These are phyloP conservation scores for Isurus oxyrinchus DNA, from an alignment of 2,113 vertebrate genomes.

Conservation along the genomic window DNA sequence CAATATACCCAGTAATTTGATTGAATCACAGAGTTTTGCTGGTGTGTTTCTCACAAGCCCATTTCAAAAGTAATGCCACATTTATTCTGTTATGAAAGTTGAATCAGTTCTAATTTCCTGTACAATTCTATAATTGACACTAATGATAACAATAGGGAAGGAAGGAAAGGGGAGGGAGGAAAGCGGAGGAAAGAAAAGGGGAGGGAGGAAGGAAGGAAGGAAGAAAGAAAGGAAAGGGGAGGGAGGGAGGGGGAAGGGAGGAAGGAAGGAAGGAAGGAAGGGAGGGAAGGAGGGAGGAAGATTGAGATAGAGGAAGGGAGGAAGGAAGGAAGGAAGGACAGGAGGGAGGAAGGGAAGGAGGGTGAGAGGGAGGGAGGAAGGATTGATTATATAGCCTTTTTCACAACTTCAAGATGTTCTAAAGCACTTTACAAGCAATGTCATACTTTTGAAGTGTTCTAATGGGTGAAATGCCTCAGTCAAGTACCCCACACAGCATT, in stretches of 20 bases:
- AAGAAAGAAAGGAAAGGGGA: no score
- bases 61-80: background rate
- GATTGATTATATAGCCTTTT: background rate
- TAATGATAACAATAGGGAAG: no score
- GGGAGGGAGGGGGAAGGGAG: no score
- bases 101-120: background rate
- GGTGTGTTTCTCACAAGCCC: background rate
- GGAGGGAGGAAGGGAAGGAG: no score
- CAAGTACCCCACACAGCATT: background rate
- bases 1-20: background rate
- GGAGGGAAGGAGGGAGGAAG: no score
- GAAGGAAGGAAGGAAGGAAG: no score
- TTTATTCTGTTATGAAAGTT: background rate
- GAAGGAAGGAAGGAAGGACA: no score
- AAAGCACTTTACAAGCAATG: background rate
- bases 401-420: background rate
- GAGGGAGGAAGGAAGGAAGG: no score
- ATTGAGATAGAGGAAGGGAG: no score
- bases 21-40: background rate
- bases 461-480: background rate
- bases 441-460: background rate
- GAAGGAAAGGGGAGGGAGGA: no score
- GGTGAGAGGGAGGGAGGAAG: no score
- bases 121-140: background rate
- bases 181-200: no score